Conservation (phyloP, 2,797 vertebrate species). For the Synaphobranchus kaupii region DNA sequence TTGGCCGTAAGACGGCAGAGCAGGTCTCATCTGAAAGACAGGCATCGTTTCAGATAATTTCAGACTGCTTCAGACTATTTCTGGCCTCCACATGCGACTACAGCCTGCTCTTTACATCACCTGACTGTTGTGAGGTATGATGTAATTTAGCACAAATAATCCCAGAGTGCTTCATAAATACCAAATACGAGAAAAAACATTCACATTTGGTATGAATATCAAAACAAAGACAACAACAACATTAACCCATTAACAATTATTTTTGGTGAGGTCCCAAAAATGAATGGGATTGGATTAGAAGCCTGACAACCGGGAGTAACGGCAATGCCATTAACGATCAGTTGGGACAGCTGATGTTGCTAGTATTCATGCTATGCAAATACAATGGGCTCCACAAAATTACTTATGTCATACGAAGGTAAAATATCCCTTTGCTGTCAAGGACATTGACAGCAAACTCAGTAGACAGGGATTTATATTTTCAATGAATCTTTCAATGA, state of each 20-base stretch:
- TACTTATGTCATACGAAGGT: no score
- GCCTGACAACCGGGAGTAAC: no score
- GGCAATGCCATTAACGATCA: no score
- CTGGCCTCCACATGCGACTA: not conserved
- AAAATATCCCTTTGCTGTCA: not conserved
- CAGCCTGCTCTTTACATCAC: not conserved
- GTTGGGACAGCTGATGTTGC: no score
- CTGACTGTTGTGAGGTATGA: not conserved
- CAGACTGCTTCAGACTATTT: not conserved
- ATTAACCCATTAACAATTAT: not conserved
- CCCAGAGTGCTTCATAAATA: not conserved
- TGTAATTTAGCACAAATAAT: not conserved
- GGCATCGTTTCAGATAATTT: conserved; percentile 21
- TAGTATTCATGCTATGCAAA: no score
- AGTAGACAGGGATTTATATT: not conserved
- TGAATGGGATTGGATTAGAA: no score
- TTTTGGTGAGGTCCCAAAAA: no score
- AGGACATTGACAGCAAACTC: not conserved
- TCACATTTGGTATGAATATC: not conserved
- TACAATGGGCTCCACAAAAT: no score
- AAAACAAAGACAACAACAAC: not conserved
- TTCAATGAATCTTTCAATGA: not conserved
- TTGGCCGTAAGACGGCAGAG: conserved; percentile 70
- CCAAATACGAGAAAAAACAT: not conserved
- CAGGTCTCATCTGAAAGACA: conserved; percentile 71